These are phyloP conservation scores for Sinhomidia bicolor DNA, from an alignment of 2,888 invertebrate genomes.

Conservation along the genomic window DNA sequence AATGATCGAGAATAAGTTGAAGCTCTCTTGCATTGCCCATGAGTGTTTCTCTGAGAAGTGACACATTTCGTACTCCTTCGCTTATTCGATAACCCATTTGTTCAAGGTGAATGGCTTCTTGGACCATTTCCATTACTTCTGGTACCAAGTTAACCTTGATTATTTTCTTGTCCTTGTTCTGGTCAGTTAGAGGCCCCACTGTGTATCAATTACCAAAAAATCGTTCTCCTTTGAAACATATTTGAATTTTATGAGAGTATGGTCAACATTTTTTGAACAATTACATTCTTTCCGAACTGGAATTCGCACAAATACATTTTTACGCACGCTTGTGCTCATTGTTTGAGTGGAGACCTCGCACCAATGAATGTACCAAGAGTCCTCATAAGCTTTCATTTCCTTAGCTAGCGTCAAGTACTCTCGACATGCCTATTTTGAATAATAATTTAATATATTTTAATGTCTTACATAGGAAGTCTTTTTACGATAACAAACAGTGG, in stretches of 20 bases:
- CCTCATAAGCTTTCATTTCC: conserved; percentile 89
- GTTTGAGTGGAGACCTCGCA: conserved; percentile 85
- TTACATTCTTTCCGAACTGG: conserved; percentile 74
- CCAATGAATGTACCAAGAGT: conserved; percentile 88
- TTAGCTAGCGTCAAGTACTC: conserved; percentile 90
- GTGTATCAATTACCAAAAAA: too few relatives aligned
- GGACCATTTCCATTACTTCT: conserved; percentile 82
- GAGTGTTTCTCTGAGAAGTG: conserved; percentile 82
- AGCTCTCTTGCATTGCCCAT: conserved; percentile 82
- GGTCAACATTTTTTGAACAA: too few relatives aligned
- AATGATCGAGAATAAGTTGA: conserved; percentile 81
- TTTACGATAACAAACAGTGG: background rate
- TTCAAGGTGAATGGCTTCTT: conserved; percentile 83
- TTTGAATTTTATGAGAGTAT: too few relatives aligned
- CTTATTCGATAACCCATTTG: conserved; percentile 82
- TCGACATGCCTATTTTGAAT: conserved; percentile 85
- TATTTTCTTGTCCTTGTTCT: conserved; percentile 74
- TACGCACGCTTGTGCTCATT: conserved; percentile 87
- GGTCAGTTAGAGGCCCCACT: conserved; percentile 74
- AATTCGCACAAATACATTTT: conserved; percentile 86
- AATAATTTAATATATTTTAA: background rate
- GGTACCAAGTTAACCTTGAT: conserved; percentile 82
- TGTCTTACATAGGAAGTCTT: background rate
- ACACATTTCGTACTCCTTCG: conserved; percentile 82
- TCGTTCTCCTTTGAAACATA: too few relatives aligned